Conservation (phyloP, 2,113 vertebrate genomes). For the Microcebus lehilahytsara region DNA sequence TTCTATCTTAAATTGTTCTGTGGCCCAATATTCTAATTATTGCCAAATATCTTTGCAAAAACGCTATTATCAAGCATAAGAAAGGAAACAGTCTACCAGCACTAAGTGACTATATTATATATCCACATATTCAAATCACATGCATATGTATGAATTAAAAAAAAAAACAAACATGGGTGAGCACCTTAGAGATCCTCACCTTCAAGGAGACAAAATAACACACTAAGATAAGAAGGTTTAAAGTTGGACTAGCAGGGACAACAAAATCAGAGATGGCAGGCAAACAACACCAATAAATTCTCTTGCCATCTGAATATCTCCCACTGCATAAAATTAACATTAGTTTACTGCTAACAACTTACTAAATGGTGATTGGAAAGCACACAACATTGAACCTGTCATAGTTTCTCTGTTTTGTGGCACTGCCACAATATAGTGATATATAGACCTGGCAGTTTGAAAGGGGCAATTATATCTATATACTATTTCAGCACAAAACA, state of each 20-base stretch:
- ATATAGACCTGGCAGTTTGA: not conserved
- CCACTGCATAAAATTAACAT: not conserved
- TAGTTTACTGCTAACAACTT: not conserved
- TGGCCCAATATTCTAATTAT: not conserved
- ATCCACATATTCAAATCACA: not conserved
- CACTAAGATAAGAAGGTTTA: not conserved
- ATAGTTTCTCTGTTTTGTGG: not conserved
- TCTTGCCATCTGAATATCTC: not conserved
- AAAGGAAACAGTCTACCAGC: not conserved
- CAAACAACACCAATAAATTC: not conserved
- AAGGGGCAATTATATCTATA: not conserved
- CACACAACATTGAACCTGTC: not conserved
- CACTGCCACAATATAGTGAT: not conserved
- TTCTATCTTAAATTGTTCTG: not conserved
- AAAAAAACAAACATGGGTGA: not conserved
- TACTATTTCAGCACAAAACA: slow-evolving; percentile 17
- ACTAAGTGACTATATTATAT: not conserved
- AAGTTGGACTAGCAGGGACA: not conserved
- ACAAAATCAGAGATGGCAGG: not conserved
- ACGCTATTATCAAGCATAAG: not conserved
- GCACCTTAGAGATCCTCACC: not conserved
- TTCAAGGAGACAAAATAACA: not conserved
- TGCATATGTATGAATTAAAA: not conserved
- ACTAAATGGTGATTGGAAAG: not conserved
- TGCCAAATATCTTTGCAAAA: not conserved